Evolutionary conservation across 2,113 vertebrate species (phyloP).

Genomic region (Rhizomys pruinosus): DNA sequence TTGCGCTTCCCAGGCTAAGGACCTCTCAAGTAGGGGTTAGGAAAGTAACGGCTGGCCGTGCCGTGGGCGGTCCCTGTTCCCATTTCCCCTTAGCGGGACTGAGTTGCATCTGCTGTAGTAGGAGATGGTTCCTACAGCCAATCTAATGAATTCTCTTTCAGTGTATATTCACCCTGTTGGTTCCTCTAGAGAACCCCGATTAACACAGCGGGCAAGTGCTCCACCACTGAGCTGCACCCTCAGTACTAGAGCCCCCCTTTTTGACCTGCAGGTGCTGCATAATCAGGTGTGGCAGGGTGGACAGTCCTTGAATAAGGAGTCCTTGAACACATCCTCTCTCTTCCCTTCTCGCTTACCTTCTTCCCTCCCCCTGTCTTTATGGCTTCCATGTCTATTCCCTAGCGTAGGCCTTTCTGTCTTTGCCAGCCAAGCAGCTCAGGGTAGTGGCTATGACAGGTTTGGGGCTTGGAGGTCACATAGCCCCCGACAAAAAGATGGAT

Average conservation of each 20-base stretch:
- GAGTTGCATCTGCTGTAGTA: too few species aligned
- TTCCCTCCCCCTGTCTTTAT: not conserved
- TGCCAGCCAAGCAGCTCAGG: not conserved
- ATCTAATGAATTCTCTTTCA: not conserved
- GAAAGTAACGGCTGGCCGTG: too few species aligned
- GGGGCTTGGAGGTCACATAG: not conserved
- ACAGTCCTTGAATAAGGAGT: fast-evolving
- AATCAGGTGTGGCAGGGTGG: too few species aligned
- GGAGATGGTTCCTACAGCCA: too few species aligned
- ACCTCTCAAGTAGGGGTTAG: too few species aligned
- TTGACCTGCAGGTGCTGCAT: not conserved
- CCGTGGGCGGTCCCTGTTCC: too few species aligned
- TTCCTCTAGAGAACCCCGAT: not conserved
- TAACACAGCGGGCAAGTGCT: not conserved
- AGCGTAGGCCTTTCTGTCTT: not conserved
- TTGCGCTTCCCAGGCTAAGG: too few species aligned
- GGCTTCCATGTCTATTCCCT: not conserved
- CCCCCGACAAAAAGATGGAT: not conserved
- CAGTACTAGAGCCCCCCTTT: not conserved
- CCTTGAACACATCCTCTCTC: not conserved
- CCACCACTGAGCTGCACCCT: not conserved
- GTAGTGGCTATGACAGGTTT: not conserved
- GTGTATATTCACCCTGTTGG: not conserved
- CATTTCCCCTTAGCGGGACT: too few species aligned
- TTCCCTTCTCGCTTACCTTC: too few species aligned